phyloP scores from a whole-genome alignment of 2,113 vertebrate species.

The Rattus rattus region DNA sequence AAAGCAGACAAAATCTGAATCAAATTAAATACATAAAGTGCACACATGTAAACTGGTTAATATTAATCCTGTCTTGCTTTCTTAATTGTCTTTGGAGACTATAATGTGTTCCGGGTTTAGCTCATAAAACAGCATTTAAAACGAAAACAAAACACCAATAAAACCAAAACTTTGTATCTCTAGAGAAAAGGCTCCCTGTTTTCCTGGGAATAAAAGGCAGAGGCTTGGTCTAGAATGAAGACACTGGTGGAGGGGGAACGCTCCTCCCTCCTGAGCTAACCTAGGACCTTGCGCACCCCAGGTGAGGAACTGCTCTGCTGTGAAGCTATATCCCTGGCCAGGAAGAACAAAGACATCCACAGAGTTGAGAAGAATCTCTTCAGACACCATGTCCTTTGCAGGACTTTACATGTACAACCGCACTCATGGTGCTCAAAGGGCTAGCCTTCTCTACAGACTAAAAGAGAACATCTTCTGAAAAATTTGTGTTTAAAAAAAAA shows the following conservation, averaged over 20 bases:
- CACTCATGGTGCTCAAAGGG: background rate
- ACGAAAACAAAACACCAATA: background rate
- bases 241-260: background rate
- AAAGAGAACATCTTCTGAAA: background rate
- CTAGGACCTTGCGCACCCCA: background rate
- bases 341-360: background rate
- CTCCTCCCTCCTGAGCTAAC: background rate
- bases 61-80: conserved; percentile 16
- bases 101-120: background rate
- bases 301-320: background rate
- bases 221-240: background rate
- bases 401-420: background rate
- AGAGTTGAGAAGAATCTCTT: background rate
- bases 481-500: background rate
- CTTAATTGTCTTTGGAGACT: background rate
- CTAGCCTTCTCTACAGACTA: background rate
- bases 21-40: conserved; percentile 42
- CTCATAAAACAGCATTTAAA: background rate
- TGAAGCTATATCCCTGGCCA: background rate
- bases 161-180: background rate
- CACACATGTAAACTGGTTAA: background rate
- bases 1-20: background rate
- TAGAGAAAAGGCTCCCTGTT: background rate
- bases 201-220: background rate
- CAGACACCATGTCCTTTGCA: background rate